Conservation (phyloP, 2,113 vertebrate species). For the Apteryx owenii region DNA sequence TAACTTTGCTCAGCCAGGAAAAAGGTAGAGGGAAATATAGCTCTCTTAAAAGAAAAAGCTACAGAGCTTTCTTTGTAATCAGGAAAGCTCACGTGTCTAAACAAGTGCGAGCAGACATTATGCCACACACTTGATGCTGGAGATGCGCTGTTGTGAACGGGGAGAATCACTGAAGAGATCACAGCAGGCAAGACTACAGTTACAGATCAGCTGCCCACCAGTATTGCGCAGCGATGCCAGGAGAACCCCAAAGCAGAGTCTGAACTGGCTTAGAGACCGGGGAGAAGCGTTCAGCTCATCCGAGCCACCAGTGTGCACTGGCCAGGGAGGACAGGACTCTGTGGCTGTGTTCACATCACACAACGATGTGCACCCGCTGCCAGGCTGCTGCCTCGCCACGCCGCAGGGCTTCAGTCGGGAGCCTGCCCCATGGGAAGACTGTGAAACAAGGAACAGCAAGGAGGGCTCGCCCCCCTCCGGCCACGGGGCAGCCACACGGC, state of each 20-base stretch:
- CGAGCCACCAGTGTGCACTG: rapidly evolving
- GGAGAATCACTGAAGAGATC: not conserved
- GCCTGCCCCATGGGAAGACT: not conserved
- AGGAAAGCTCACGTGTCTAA: not conserved
- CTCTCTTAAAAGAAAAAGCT: not conserved
- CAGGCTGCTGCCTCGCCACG: not conserved
- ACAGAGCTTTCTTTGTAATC: not conserved
- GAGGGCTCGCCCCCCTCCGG: not conserved
- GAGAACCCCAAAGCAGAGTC: not conserved
- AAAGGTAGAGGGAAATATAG: not conserved
- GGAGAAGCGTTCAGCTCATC: not conserved
- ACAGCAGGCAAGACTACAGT: not conserved
- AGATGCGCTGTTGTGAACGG: rapidly evolving
- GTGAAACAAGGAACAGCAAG: not conserved
- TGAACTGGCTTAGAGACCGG: too few relatives aligned
- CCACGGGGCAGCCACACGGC: rapidly evolving
- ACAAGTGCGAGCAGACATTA: not conserved
- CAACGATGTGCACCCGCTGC: too few relatives aligned
- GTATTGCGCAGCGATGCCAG: not conserved
- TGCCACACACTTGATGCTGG: rapidly evolving
- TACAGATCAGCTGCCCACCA: not conserved
- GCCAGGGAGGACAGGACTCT: not conserved
- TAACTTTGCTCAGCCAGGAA: not conserved
- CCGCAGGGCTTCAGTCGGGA: not conserved
- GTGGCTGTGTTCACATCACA: too few relatives aligned